Base-by-base conservation (phyloP, 2,888 invertebrate species). In the Eupithecia vulgata region DNA sequence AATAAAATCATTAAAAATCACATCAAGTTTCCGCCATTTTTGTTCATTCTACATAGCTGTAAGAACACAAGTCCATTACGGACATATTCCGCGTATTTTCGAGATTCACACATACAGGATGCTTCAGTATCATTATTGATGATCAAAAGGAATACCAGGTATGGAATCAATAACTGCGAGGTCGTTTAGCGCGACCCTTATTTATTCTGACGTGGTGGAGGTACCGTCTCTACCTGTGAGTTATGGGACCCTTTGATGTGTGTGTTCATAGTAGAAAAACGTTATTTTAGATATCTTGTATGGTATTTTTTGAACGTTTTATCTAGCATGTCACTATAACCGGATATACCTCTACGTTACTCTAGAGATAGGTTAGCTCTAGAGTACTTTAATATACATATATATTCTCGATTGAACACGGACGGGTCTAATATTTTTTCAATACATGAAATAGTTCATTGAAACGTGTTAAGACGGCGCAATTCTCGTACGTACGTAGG, bases 181-280 rank as follows among this genome's bases (percentile, higher is more conserved):
- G 59, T 70, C 68, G 40, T 65, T 74, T 74, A 74, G 73, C 72
- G 77, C 80, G 77, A 79, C 83, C 84, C 84, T 77, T 79, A 78
- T 82, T 81, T 82, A 81, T 82, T 80, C 84, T 77, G 81, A 82
- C 82, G 83, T 80, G 84, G 85, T 84, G 83, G 81, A 83, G 85
- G 85, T 86, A 85, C 57, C 21, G 83, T 82, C 83, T 85, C 83
- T 83, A 84, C 83, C 79, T 79, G 81, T 84, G 83, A 86, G 82
- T 82, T 85, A 87, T 82, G 78, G 71, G 76, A 68, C 77, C 48
- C 74, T 76, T 48, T 73, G 77, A 67, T 74, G 77, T 79, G 78
- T 21, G 5, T 61, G 82, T 80, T 70, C 78, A 82, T 75, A 84
- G 78, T 81, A 76, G 65, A 13, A 1, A 25, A 13, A 21, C 12